Conservation (phyloP, 2,888 invertebrate species). For the Saturnia pavonia region DNA sequence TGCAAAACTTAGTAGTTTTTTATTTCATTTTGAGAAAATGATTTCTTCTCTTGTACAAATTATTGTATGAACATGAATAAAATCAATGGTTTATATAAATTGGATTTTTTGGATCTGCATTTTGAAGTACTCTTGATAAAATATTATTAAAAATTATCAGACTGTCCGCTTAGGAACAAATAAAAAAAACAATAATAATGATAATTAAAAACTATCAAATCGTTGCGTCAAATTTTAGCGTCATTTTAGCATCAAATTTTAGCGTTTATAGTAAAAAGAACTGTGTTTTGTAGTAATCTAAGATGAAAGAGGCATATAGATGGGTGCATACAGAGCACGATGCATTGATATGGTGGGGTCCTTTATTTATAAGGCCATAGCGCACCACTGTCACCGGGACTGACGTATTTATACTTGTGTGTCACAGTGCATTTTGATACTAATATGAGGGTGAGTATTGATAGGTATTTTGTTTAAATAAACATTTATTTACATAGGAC, state of each 20-base stretch:
- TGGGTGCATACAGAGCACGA: conserved; percentile 26
- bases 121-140: too few species aligned
- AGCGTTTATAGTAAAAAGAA: conserved; percentile 10
- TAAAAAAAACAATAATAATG: too few species aligned
- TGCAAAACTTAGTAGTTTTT: too few species aligned
- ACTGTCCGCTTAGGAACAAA: too few species aligned
- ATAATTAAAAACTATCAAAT: neutral
- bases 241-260: neutral
- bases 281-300: neutral
- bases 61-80: too few species aligned
- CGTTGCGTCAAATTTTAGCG: neutral
- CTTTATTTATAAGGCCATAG: conserved; percentile 62
- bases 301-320: conserved; percentile 4
- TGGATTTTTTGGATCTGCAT: too few species aligned
- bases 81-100: too few species aligned
- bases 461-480: neutral
- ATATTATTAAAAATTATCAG: too few species aligned
- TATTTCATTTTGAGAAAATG: too few species aligned
- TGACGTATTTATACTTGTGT: conserved; percentile 40
- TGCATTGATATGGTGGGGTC: conserved; percentile 60
- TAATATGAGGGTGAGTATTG: conserved; percentile 55
- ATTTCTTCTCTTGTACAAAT: too few species aligned
- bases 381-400: conserved; percentile 42
- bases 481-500: neutral
- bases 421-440: conserved; percentile 40